These are phyloP conservation scores for Epizoanthus illoricatus DNA, from an alignment of 92 coral and sea anemone genomes.

Conservation along the genomic window DNA sequence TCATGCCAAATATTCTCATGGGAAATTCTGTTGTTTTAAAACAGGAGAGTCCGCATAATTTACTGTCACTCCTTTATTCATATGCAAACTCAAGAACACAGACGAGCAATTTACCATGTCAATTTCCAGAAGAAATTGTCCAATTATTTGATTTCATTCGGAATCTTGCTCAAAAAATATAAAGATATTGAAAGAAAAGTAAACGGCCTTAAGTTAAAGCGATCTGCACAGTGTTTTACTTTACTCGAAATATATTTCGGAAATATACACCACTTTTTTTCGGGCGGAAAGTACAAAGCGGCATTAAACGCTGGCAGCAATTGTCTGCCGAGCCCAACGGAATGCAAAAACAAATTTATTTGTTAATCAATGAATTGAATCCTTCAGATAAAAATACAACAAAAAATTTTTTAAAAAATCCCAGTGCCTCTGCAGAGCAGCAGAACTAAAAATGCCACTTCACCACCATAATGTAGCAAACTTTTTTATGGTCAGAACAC, in stretches of 20 bases:
- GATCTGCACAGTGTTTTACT: background rate
- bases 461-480: background rate
- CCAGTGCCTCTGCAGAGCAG: background rate
- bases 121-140: background rate
- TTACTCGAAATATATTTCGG: background rate
- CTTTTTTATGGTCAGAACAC: background rate
- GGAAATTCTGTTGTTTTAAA: conserved; percentile 24
- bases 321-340: conserved; percentile 26
- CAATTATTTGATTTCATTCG: background rate
- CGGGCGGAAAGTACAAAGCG: conserved; percentile 17
- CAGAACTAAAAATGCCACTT: background rate
- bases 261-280: background rate
- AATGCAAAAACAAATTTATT: conserved; percentile 42
- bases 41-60: conserved; percentile 22
- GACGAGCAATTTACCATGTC: conserved; percentile 12
- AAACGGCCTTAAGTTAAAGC: conserved; percentile 1
- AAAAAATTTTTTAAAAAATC: conserved; percentile 4
- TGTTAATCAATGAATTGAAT: conserved; percentile 38
- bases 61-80: conserved; percentile 15
- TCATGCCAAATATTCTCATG: conserved; percentile 29
- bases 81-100: conserved; percentile 30
- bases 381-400: conserved; percentile 12
- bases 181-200: background rate
- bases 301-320: background rate
- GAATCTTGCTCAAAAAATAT: background rate